phyloP scores from a whole-genome alignment of 2,888 invertebrate species.

The Cyclophora punctaria region DNA sequence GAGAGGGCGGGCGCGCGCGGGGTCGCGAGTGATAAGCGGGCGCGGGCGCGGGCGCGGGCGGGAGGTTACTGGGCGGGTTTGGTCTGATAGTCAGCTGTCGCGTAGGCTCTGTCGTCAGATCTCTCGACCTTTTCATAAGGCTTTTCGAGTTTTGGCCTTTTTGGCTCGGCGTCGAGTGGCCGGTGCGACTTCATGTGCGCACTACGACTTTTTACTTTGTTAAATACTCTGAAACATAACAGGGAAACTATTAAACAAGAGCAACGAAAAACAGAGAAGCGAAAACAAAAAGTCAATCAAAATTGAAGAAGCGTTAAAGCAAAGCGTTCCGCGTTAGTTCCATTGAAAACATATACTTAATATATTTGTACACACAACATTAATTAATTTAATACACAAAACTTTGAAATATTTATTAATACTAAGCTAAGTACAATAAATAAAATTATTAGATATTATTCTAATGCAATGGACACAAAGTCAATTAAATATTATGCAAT shows the following conservation, averaged over 20 bases:
- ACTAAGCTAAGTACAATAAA: conserved; percentile 47
- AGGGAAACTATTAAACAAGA: conserved; percentile 60
- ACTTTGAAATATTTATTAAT: conserved; percentile 39
- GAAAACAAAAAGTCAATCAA: conserved; percentile 30
- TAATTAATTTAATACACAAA: conserved; percentile 38
- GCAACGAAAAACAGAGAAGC: conserved; percentile 50
- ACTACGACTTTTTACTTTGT: conserved; percentile 98
- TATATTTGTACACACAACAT: conserved; percentile 36
- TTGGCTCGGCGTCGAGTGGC: conserved; percentile 88
- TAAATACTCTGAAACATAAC: conserved; percentile 89
- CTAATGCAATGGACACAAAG: conserved; percentile 53
- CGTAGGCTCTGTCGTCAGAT: conserved; percentile 63
- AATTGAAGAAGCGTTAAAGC: conserved; percentile 39
- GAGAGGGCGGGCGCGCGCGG: conserved; percentile 14
- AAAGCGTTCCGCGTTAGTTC: conserved; percentile 51
- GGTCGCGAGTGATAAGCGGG: conserved; percentile 2
- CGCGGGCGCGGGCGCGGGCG: conserved; percentile 35
- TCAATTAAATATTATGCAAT: conserved; percentile 42
- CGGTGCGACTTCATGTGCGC: conserved; percentile 99
- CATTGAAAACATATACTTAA: conserved; percentile 35
- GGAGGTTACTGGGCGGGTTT: conserved; percentile 53
- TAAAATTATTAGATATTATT: conserved; percentile 38
- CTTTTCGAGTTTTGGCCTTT: conserved; percentile 78
- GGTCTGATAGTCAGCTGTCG: conserved; percentile 59
- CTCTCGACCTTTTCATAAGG: conserved; percentile 75